Conservation (phyloP, 1,140 invertebrate species). For the Orchestia grillus region DNA sequence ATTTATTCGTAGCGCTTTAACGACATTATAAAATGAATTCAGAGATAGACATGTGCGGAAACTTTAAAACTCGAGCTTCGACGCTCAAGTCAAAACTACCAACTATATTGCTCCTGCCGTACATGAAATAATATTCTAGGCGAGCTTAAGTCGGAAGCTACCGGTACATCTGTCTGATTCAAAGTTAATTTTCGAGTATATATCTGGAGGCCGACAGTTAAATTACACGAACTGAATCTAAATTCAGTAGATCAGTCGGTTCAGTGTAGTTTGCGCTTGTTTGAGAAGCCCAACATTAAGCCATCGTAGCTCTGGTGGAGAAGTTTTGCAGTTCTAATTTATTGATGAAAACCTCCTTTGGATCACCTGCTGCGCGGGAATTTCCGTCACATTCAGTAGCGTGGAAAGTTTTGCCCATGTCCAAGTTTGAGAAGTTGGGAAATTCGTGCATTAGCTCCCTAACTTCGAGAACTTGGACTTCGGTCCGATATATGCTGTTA, state of each 20-base stretch:
- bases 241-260: not conserved
- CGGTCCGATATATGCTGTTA: slow-evolving; percentile 36
- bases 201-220: not conserved
- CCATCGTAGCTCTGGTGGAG: not conserved
- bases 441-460: slow-evolving; percentile 52
- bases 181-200: not conserved
- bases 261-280: not conserved
- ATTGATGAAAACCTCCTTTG: slow-evolving; percentile 9
- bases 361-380: not conserved
- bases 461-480: slow-evolving; percentile 33
- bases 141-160: not conserved
- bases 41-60: no score
- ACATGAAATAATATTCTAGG: not conserved
- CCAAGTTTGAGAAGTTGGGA: slow-evolving; percentile 48
- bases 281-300: not conserved
- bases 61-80: no score
- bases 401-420: not conserved
- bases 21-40: no score
- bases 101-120: not conserved
- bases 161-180: not conserved
- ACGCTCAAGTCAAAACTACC: no score
- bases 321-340: slow-evolving; percentile 16
- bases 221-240: not conserved
- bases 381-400: slow-evolving; percentile 12
- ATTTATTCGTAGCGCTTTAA: no score